Evolutionary conservation across 1,140 invertebrate genomes (phyloP), one percentile per base, ranked within the genome.

Genomic region (Araneus ventricosus): DNA sequence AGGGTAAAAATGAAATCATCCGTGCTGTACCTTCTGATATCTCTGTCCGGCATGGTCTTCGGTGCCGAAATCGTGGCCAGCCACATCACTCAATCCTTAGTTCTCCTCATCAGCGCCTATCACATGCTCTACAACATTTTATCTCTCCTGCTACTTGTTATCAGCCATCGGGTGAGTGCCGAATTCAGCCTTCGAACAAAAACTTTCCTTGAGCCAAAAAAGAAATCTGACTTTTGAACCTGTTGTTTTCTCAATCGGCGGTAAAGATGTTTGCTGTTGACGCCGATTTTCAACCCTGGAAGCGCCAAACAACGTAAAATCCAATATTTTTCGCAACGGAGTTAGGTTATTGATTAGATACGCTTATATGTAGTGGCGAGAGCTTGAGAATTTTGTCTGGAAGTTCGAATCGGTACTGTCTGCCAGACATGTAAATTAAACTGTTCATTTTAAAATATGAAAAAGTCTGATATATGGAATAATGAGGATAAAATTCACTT

Each of bases 111-210:
- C 92, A 97, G 98, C 95, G 97, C 97, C 8, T 98, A 98, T 96
- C 97, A 98, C 95, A 97, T 97, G 95, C 96, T 98, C 7, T 98
- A 97, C 95, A 98, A 99, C 96, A 98, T 98, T 4, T 97, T 98
- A 22, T 98, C 98, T 2, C 96, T 99, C 93, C 96, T 98, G 24
- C 97, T 99, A 94, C 98, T 98, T 67, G 98, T 98, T 95, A 96
- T 99, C 93, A 98, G 98, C 90, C 97, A 98, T 61, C 98, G 98
- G 96, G 98, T 98, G 96, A 96, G 96, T 93, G 7, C 39, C 8
- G 39, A n/a, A 41, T 30, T 34, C 30, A 22, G 30, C 70, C 70
- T 75, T 75, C 80, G 30, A 34, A 80, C 4, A 34, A 34, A 80
- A 34, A 37, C 20, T 80, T 80, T 17, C 27, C 75, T 79, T 79